Evolutionary conservation across 1,140 invertebrate genomes (phyloP).

Genomic region (Sinella curviseta): DNA sequence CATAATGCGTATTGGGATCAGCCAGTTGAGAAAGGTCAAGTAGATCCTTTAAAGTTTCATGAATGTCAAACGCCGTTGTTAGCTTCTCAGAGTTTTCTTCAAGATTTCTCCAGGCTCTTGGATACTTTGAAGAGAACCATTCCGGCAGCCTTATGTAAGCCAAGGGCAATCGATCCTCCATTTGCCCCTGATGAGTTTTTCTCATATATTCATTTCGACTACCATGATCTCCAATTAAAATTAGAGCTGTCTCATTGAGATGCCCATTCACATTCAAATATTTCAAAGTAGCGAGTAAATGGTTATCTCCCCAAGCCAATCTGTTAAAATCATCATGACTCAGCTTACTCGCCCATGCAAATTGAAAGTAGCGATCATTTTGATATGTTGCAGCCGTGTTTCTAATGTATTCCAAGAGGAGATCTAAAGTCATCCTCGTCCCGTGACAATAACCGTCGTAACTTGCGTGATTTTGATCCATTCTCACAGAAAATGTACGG

Average conservation of each 20-base stretch:
- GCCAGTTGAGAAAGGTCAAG: constrained; percentile 56
- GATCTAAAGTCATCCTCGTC: neutral
- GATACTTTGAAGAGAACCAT: constrained; percentile 66
- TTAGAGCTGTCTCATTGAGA: constrained; percentile 62
- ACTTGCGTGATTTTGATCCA: neutral
- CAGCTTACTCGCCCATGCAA: constrained; percentile 19
- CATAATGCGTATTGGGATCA: constrained; percentile 50
- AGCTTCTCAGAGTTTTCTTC: constrained; percentile 69
- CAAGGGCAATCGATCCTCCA: constrained; percentile 87
- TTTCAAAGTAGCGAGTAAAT: constrained; percentile 6
- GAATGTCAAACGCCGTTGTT: constrained; percentile 79
- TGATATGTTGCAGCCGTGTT: neutral
- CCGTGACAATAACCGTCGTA: constrained; percentile 5
- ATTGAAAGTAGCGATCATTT: neutral
- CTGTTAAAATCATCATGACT: constrained; percentile 16
- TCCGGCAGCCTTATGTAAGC: constrained; percentile 77
- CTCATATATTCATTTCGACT: constrained; percentile 79
- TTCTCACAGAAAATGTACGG: constrained; percentile 51
- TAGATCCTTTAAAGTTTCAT: constrained; percentile 69
- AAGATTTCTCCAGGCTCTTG: constrained; percentile 67
- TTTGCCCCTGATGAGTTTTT: constrained; percentile 75
- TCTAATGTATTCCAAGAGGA: constrained; percentile 17
- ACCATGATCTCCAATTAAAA: constrained; percentile 90
- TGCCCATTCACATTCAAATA: constrained; percentile 40
- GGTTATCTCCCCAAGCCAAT: constrained; percentile 5